Evolutionary conservation across 2,797 vertebrate species (phyloP), one percentile per base, ranked within the genome.

Genomic region (Meda fulgida): DNA sequence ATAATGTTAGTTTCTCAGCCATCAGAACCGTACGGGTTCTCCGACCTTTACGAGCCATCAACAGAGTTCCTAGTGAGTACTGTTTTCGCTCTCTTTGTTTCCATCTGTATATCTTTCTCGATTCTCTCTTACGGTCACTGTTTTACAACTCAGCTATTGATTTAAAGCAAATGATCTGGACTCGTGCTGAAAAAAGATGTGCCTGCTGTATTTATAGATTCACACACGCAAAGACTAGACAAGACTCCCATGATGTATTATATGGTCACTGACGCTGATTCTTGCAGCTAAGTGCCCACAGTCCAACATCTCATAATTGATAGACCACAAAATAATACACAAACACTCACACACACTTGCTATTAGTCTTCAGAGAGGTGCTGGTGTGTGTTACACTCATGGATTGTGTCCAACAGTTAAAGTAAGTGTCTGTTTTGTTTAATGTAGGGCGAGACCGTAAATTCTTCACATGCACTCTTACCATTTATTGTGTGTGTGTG

Each of bases 41-140:
- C 89, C 95, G 98, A 93, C 98, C 98, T 0, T 96, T 99, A 53
- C 93, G 97, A 69, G 98, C 98, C 95, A 99, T 99, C 96, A 99
- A 99, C 95, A 97, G 98, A 91, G 98, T 99, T 87, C 98, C 98
- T 71, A 99, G 98, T 99, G 91, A 98, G 98, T 96, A 55, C 13
- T 21, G 0, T 6, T 78, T n/a, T 58, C 81, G 85, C 34, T 58
- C 63, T 65, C 78, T 81, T 69, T 84, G 60, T 81, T 77, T 85
- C n/a, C 26, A 48, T 76, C 38, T 51, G 58, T 67, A 69, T 75
- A 65, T 60, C 53, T 75, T 36, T 66, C 11, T 8, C 29, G 36
- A 73, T 88, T 46, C 78, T 75, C 38, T 70, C 31, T 86, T 53
- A 76, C 60, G 83, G 80, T 26, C 76, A 58, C 48, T 38, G 26